Evolutionary conservation across 2,797 vertebrate species (phyloP).

Genomic region (Acrossocheilus fasciatus): DNA sequence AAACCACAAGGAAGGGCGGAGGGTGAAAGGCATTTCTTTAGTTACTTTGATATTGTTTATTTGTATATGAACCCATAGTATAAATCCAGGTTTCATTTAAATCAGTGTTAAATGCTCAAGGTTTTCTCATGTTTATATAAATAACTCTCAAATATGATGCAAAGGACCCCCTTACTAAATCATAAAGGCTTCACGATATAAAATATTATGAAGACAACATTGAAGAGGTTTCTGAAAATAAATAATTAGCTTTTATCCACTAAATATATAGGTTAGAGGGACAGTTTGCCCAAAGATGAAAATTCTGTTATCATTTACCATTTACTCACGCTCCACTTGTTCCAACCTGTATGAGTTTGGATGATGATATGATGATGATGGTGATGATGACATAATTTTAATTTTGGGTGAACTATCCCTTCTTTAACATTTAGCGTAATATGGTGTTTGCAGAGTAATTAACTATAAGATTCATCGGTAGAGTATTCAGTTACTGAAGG

Average conservation of each 20-base stretch:
- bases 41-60: slow-evolving; percentile 2
- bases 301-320: background rate
- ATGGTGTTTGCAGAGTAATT: background rate
- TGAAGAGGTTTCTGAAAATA: slow-evolving; percentile 2
- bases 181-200: background rate
- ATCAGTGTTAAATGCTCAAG: background rate
- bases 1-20: slow-evolving; percentile 25
- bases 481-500: background rate
- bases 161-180: background rate
- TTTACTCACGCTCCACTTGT: background rate
- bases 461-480: background rate
- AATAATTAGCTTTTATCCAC: background rate
- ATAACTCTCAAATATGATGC: background rate
- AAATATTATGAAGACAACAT: background rate
- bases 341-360: background rate
- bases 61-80: background rate
- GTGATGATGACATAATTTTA: background rate
- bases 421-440: background rate
- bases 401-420: background rate
- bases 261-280: background rate
- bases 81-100: background rate
- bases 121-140: background rate
- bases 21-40: background rate
- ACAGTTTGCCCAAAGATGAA: background rate
- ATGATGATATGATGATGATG: background rate